Conservation (phyloP, 2,113 vertebrate genomes). For the Callipepla californica region DNA sequence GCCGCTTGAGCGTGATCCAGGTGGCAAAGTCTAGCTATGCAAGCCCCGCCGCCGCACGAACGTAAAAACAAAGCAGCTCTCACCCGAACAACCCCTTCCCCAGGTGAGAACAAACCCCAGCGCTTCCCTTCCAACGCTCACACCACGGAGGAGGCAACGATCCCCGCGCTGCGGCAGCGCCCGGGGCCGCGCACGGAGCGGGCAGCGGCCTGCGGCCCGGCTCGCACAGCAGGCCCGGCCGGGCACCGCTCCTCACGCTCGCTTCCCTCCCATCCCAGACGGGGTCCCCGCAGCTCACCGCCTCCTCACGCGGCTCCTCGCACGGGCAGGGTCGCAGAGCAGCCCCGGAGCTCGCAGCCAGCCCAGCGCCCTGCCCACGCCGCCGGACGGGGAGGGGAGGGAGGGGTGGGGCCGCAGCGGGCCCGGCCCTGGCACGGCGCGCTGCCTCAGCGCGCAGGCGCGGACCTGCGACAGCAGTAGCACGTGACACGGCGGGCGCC, state of each 20-base stretch:
- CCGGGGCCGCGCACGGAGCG: too few species aligned
- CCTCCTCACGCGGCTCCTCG: not conserved
- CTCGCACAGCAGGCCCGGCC: not conserved
- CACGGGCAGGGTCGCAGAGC: not conserved
- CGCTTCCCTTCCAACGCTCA: too few species aligned
- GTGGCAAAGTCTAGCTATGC: fast-evolving
- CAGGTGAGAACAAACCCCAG: not conserved
- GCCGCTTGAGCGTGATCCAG: fast-evolving
- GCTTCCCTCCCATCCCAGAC: not conserved
- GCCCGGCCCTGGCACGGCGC: not conserved
- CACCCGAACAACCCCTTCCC: fast-evolving
- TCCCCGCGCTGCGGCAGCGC: too few species aligned
- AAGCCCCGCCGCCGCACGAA: fast-evolving
- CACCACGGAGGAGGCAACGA: too few species aligned
- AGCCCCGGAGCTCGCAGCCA: not conserved
- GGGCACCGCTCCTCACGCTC: not conserved
- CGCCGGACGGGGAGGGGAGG: not conserved
- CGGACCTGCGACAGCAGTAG: too few species aligned
- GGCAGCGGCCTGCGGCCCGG: too few species aligned
- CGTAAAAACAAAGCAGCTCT: not conserved
- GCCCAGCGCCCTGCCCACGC: not conserved
- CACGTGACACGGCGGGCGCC: not conserved
- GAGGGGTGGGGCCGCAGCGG: not conserved
- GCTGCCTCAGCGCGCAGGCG: not conserved
- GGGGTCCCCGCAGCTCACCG: not conserved